Base-by-base conservation (phyloP, 92 coral and sea anemone genomes). In the Plumapathes pennacea region DNA sequence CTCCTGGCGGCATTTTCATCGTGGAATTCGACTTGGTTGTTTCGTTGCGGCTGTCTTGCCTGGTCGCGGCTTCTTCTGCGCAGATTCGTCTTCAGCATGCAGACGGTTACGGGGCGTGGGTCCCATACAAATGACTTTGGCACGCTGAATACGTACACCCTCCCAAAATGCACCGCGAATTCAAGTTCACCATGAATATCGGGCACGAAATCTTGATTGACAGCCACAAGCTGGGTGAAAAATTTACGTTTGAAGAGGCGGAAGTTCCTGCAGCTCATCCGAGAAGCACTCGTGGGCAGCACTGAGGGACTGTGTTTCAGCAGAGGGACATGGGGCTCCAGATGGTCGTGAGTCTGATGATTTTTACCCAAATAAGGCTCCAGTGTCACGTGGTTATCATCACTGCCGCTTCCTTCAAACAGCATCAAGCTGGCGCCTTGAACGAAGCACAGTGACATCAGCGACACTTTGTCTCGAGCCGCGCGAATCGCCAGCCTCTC, bases 391-490 rank as follows among this genome's bases (percentile, higher is more conserved):
- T 60, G 72, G 42, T 89, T 96, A 43, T 72, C 68, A 47, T 84
- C 74, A 45, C 65, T 77, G 38, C 76, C 89, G 60, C 44, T 74
- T 37, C 72, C 77, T 82, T 92, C 98, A 54, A 88, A 92, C 63
- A 89, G 42, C 50, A 92, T 68, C 56, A 69, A 64, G 67, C 88
- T 88, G 4, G 98, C 90, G 8, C 88, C 94, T 54, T 85, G 83
- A 15, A 92, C 98, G 28, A 92, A 92, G 40, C 98, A 92, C 65
- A 77, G 61, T 17, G 92, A 83, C 98, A 92, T 92, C 50, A 78
- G 48, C 9, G 84, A 78, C 30, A 77, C 70, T 32, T 76, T 83
- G 62, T 76, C 73, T 46, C 83, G 72, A 2, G 74, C 38, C 2
- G 80, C 73, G 22, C 83, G 72, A 12, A 50, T 17, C 10, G 82